A percentile compares a stretch with the other conserved stretches of the same genome.
These are phyloP conservation scores for Cygnus olor DNA, from an alignment of 2,797 vertebrate genomes.

Conservation along the genomic window DNA sequence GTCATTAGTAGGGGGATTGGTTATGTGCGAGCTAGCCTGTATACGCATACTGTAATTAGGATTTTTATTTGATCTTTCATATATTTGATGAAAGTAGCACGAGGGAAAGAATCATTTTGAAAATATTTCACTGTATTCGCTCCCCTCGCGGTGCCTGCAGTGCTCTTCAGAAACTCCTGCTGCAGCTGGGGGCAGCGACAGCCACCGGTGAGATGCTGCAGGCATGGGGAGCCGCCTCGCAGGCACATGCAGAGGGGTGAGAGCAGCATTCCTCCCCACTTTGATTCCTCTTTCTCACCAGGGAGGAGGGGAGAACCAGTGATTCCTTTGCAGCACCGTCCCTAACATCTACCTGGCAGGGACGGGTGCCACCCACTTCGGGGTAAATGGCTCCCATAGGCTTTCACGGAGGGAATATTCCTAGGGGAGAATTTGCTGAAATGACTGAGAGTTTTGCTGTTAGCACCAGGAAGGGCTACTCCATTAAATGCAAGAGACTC, in stretches of 20 bases:
- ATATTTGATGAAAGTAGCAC: not conserved
- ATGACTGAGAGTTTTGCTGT: not conserved
- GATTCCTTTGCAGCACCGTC: not conserved
- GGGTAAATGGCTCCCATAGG: not conserved
- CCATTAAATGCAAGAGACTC: not conserved
- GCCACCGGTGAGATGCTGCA: fast-evolving
- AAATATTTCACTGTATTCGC: not conserved
- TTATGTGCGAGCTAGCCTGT: slow-evolving; percentile 11
- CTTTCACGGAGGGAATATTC: not conserved
- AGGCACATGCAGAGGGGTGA: fast-evolving
- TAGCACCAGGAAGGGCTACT: not conserved
- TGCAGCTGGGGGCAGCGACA: fast-evolving
- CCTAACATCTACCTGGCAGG: not conserved
- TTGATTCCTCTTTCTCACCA: not conserved
- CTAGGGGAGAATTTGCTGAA: not conserved
- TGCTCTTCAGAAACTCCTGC: not conserved
- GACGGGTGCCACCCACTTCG: fast-evolving
- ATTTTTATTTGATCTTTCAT: slow-evolving; percentile 9
- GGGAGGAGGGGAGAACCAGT: not conserved
- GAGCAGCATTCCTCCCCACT: not conserved
- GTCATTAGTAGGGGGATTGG: not conserved
- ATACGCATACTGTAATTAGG: not conserved
- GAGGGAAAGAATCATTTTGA: not conserved
- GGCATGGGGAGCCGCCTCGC: fast-evolving
- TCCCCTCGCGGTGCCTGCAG: not conserved